Base-by-base conservation (phyloP, 2,888 invertebrate species). In the Torymus auratus region DNA sequence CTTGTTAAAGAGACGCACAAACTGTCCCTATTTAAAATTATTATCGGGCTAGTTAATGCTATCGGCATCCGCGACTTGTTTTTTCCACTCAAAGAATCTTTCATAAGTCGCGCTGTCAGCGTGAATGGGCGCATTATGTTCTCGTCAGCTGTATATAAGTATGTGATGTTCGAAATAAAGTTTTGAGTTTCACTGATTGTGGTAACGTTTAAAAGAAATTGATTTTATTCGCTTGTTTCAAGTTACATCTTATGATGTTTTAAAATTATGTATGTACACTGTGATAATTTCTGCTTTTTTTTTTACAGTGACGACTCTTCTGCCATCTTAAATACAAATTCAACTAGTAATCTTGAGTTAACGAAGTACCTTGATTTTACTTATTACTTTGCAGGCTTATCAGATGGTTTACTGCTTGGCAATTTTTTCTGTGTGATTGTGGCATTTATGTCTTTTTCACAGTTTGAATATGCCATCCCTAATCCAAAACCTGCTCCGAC, bases 381-480 rank as follows among this genome's bases (percentile, higher is more conserved):
- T 20, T 64, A 62, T 60, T 74, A 71, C 17, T 14, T 69, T 50
- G 41, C 14, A 41, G 41, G 41, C 77, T 81, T 81, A 20, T 81
- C 70, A 0, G 52, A n/a, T 23, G 69, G 55, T 41, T 28, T 71
- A 62, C 64, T 76, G 56, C 56, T 69, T 20, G 69, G 15, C 60
- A 56, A 5, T 41, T 72, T 74, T 69, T 83, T 85, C 58, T 84
- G 83, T 81, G 81, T 62, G 67, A 90, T 77, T 5, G 91, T 88
- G 50, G 89, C 88, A 85, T 93, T 93, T 64, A 94, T 86, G 84
- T 94, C 94, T 88, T 94, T 92, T 91, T 97, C 95, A 91, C 97
- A 98, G 91, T 97, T 97, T 74, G 96, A 94, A 92, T 96, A 96
- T 68, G 97, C 97, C 92, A 97, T 94, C 70, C 99, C 99, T 86